A percentile compares a stretch with the other conserved stretches of the same genome.
Conservation (phyloP, 2,888 invertebrate genomes). For the Gandaritis pyraliata region DNA sequence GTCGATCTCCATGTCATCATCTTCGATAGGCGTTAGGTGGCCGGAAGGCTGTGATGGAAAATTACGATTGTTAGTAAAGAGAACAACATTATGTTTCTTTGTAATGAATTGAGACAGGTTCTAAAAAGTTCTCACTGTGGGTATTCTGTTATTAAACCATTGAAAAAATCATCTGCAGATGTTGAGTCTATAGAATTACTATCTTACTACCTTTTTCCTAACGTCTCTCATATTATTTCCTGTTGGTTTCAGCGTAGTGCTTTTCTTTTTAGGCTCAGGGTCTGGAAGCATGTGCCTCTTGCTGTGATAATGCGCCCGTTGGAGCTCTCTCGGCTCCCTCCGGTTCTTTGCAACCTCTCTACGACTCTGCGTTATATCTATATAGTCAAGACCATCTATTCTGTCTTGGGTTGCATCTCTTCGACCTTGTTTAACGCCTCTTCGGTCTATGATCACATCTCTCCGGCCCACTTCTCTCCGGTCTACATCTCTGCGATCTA, state of each 20-base stretch:
- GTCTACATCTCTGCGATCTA: slow-evolving; percentile 41
- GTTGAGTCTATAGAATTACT: too few relatives aligned
- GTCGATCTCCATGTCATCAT: slow-evolving; percentile 76
- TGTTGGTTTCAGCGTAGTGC: slow-evolving; percentile 49
- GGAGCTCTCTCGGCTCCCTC: slow-evolving; percentile 40
- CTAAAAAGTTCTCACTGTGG: too few relatives aligned
- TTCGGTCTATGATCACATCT: background rate
- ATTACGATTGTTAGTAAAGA: background rate
- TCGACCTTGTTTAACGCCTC: background rate
- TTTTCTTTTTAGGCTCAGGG: slow-evolving; percentile 52
- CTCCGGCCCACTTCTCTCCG: background rate
- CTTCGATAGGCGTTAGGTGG: slow-evolving; percentile 67
- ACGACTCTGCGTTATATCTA: slow-evolving; percentile 32
- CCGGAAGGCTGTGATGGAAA: slow-evolving; percentile 64
- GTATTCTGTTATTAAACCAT: too few relatives aligned
- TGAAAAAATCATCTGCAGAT: too few relatives aligned
- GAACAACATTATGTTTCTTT: too few relatives aligned
- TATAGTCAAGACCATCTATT: background rate
- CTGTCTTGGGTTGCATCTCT: background rate
- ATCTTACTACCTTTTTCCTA: slow-evolving; percentile 66
- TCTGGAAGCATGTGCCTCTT: slow-evolving; percentile 69
- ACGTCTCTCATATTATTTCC: slow-evolving; percentile 47
- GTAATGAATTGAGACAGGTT: too few relatives aligned
- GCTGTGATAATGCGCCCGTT: slow-evolving; percentile 58
- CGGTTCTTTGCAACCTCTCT: slow-evolving; percentile 37